A percentile compares a stretch with the other conserved stretches of the same genome.
Conservation (phyloP, 2,113 vertebrate genomes). For the Chloropsis hardwickii region DNA sequence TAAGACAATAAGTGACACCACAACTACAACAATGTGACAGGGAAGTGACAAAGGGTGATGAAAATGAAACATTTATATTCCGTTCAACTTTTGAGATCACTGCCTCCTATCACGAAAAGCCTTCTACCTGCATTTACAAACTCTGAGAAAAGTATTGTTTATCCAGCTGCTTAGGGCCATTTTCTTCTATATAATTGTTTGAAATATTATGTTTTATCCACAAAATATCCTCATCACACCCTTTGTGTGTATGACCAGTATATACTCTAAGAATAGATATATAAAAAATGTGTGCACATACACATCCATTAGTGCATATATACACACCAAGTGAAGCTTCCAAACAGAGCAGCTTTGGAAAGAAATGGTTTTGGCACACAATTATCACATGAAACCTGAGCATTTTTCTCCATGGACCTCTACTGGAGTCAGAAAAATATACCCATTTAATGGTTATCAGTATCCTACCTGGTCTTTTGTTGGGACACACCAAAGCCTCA, state of each 20-base stretch:
- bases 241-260: neutral
- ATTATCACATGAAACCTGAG: neutral
- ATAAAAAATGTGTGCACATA: neutral
- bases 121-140: neutral
- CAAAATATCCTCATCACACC: neutral
- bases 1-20: neutral
- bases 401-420: neutral
- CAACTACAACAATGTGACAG: neutral
- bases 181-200: neutral
- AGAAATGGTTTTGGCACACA: neutral
- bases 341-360: neutral
- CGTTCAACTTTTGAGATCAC: neutral
- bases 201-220: neutral
- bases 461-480: neutral
- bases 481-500: neutral
- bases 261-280: accelerated
- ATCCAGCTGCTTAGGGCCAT: neutral
- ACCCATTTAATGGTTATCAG: neutral
- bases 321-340: neutral
- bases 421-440: neutral
- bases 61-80: neutral
- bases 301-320: accelerated
- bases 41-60: neutral
- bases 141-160: neutral
- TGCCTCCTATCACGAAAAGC: neutral